Evolutionary conservation across 2,888 invertebrate genomes (phyloP), one percentile per base, ranked within the genome.

Genomic region (Papilio gigon): DNA sequence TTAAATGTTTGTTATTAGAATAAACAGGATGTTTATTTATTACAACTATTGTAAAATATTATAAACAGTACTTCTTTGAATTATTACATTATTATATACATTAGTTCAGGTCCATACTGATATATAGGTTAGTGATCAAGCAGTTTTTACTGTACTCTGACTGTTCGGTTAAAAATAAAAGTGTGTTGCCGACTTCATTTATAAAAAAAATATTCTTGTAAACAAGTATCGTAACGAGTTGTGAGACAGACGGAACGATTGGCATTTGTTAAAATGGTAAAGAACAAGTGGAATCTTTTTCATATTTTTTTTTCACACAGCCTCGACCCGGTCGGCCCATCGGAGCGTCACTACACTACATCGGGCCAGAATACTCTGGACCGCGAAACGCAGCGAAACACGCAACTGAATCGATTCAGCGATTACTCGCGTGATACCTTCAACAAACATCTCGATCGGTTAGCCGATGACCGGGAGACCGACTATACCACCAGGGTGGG

Each of bases 381-480:
- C 70, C 89, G 93, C 35, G 94, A 94, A 79, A 94, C 94, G 4
- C 93, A 93, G 75, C 90, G 94, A 70, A 94, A 94, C 84, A 94
- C 94, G 30, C 91, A 93, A 74, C 89, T 93, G 75, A 94, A 94
- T 84, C 93, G 94, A 82, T 93, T 93, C 76, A 85, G 80, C 71
- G 91, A 91, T 73, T 80, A 80, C 68, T 85, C 90, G 35, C 83
- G 84, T 59, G 90, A 92, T 74, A 83, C 88, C 67, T 92, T 91
- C 83, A 92, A 91, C 80, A 77, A 79, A 35, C 89, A 91, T 20
- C 87, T 92, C 68, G 92, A 92, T 75, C 83, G 86, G 73, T 78
- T 92, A 77, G 89, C 85, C 27, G 92, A 92, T 72, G 90, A 91
- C 59, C 82, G 81, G 4, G 87, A 89, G 71, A 89, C 90, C 0